These are phyloP conservation scores for Automeris io DNA, from an alignment of 2,888 invertebrate species.

Conservation along the genomic window DNA sequence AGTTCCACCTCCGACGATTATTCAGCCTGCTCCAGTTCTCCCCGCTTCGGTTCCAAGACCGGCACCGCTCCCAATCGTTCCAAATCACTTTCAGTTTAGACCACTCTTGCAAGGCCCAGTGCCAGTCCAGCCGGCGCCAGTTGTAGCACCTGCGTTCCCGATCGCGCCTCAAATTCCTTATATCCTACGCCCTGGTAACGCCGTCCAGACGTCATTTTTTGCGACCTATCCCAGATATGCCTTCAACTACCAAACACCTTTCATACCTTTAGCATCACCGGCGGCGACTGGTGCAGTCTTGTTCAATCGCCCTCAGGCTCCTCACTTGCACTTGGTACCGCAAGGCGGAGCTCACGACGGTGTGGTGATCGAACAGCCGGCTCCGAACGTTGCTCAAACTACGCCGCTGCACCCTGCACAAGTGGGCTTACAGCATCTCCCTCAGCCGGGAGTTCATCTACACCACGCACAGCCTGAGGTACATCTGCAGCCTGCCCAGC, in stretches of 20 bases:
- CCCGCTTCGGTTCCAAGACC: constrained; percentile 32
- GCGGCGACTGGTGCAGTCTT: constrained; percentile 30
- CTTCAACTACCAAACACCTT: constrained; percentile 46
- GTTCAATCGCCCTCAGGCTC: constrained; percentile 40
- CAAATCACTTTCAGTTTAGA: constrained; percentile 38
- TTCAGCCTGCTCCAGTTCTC: constrained; percentile 27
- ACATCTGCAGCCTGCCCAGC: constrained; percentile 28
- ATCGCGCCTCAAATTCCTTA: constrained; percentile 47
- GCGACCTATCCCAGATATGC: constrained; percentile 67
- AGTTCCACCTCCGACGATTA: constrained; percentile 33
- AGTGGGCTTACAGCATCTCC: constrained; percentile 12
- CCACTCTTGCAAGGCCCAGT: constrained; percentile 37
- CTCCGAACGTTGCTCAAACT: constrained; percentile 13
- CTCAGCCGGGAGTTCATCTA: constrained; percentile 9
- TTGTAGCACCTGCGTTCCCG: constrained; percentile 30
- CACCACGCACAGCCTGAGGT: constrained; percentile 22
- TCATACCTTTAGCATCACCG: constrained; percentile 32
- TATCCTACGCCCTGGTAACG: constrained; percentile 60
- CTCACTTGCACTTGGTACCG: constrained; percentile 38
- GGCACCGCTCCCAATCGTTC: constrained; percentile 33
- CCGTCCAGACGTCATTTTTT: constrained; percentile 61
- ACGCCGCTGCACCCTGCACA: constrained; percentile 14
- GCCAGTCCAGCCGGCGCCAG: constrained; percentile 35
- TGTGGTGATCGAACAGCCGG: constrained; percentile 34
- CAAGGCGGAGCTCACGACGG: constrained; percentile 29